phyloP scores from a whole-genome alignment of 37 sponge, comb jelly and placozoan species.

The Halisarca cf. caerulea region DNA sequence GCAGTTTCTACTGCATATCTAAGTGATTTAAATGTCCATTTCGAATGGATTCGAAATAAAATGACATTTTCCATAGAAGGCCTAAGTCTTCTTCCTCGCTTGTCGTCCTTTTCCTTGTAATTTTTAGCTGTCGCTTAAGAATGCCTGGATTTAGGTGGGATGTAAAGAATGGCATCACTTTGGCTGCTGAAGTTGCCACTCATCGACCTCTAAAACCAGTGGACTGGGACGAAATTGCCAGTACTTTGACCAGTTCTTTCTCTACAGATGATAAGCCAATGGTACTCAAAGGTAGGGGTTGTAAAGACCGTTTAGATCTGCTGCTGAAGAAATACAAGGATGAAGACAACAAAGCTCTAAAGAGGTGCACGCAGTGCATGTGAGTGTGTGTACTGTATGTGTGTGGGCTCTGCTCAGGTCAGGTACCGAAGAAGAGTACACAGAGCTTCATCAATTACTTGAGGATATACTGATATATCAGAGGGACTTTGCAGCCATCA shows the following conservation, averaged over 20 bases:
- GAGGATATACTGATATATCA: not conserved
- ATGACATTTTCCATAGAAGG: no score
- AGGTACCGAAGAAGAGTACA: constrained; percentile 4
- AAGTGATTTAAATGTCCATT: no score
- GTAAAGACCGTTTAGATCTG: not conserved
- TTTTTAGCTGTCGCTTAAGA: no score
- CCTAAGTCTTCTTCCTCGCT: no score
- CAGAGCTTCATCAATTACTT: not conserved
- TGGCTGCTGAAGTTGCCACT: not conserved
- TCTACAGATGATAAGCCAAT: not conserved
- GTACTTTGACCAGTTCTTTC: not conserved
- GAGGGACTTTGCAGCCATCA: not conserved
- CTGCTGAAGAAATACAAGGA: not conserved
- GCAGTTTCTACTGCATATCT: no score
- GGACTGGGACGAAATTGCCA: not conserved
- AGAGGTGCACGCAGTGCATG: not conserved
- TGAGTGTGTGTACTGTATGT: no score
- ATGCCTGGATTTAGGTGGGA: constrained; percentile 10
- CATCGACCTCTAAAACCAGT: not conserved
- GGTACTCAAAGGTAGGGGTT: not conserved
- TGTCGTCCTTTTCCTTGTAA: no score
- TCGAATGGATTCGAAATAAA: no score
- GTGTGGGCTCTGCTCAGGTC: no score
- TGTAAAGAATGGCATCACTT: not conserved
- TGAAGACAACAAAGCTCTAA: not conserved